phyloP scores from a whole-genome alignment of 2,888 invertebrate genomes.

The Pachycephus smyrnensis region DNA sequence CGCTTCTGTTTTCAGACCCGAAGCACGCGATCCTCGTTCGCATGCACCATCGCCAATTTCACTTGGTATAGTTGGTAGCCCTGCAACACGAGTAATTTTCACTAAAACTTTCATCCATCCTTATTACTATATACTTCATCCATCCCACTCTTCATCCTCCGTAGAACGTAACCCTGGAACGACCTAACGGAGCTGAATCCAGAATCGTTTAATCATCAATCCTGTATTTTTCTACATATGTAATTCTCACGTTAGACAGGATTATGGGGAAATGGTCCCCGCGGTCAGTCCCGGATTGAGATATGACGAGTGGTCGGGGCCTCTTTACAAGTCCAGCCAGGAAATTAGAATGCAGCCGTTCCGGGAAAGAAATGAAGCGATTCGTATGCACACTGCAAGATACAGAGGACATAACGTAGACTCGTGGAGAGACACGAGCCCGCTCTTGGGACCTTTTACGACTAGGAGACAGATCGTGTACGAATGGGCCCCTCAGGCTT shows the following conservation, averaged over 20 bases:
- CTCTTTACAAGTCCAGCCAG: slow-evolving; percentile 8
- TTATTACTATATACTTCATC: not conserved
- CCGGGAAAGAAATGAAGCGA: slow-evolving; percentile 50
- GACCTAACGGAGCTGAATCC: not conserved
- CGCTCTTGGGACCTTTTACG: slow-evolving; percentile 14
- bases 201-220: not conserved
- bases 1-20: slow-evolving; percentile 60
- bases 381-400: slow-evolving; percentile 49
- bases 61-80: not conserved
- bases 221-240: not conserved
- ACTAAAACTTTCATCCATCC: not conserved
- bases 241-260: not conserved
- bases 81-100: not conserved
- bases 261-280: not conserved
- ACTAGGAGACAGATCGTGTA: slow-evolving; percentile 7
- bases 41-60: slow-evolving; percentile 19
- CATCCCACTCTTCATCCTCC: not conserved
- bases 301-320: slow-evolving; percentile 18
- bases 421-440: slow-evolving; percentile 12
- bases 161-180: not conserved
- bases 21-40: slow-evolving; percentile 57
- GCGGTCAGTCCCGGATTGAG: slow-evolving; percentile 1
- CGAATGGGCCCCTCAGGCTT: not conserved
- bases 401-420: slow-evolving; percentile 14
- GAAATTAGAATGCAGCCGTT: slow-evolving; percentile 16